These are phyloP conservation scores for Sinodicranocentrus sp. DNA, from an alignment of 2,888 invertebrate species.

Conservation along the genomic window DNA sequence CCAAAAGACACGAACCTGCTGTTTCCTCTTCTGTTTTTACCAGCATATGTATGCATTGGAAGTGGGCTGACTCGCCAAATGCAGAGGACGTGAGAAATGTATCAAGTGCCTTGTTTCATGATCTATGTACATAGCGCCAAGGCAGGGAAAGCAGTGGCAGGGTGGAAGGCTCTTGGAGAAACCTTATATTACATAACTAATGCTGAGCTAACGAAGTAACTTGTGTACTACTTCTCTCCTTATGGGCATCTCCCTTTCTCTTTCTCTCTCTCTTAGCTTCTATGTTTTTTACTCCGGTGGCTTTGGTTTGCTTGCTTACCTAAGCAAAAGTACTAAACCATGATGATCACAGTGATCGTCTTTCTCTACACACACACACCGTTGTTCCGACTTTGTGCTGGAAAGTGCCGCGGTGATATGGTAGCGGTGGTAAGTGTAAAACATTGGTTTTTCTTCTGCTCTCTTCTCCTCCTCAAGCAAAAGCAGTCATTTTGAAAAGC, in stretches of 20 bases:
- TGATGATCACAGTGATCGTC: slow-evolving; percentile 40
- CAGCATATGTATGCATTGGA: slow-evolving; percentile 59
- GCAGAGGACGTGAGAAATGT: slow-evolving; percentile 72
- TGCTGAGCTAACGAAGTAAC: slow-evolving; percentile 43
- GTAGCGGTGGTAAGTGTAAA: slow-evolving; percentile 50
- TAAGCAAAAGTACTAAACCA: slow-evolving; percentile 63
- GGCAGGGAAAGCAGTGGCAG: slow-evolving; percentile 24
- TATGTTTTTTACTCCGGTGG: slow-evolving; percentile 17
- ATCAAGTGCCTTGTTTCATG: slow-evolving; percentile 70
- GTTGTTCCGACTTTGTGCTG: slow-evolving; percentile 9
- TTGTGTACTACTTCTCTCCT: slow-evolving; percentile 26
- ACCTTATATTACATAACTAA: slow-evolving; percentile 41
- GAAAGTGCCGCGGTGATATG: slow-evolving; percentile 1
- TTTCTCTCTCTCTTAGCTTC: no score
- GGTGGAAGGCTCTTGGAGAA: not conserved
- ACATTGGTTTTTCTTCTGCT: slow-evolving; percentile 54
- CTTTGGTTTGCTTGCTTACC: slow-evolving; percentile 61
- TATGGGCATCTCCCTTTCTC: slow-evolving; percentile 6
- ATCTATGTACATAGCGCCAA: slow-evolving; percentile 63
- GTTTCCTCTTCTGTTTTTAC: slow-evolving; percentile 55
- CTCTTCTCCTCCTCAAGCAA: slow-evolving; percentile 25
- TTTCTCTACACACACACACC: not conserved
- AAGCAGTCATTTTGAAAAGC: slow-evolving; percentile 23
- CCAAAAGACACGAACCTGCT: slow-evolving; percentile 61
- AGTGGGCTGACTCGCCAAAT: slow-evolving; percentile 65